A percentile compares a stretch with the other conserved stretches of the same genome.
These are phyloP conservation scores for Yoshiicerus persimilis DNA, from an alignment of 1,140 invertebrate genomes.

Conservation along the genomic window DNA sequence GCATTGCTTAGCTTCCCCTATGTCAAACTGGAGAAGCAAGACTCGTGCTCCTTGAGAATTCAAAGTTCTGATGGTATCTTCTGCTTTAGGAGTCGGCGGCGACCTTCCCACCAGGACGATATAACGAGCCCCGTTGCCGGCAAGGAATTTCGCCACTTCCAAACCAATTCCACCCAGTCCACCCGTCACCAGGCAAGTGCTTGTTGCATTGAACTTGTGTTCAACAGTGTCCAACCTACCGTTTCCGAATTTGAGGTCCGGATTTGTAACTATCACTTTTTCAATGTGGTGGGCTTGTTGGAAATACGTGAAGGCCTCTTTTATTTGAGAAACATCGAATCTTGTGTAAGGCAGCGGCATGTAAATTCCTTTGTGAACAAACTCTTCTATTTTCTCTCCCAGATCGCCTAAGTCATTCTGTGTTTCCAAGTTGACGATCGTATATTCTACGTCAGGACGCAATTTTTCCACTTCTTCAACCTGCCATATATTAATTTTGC, in stretches of 20 bases:
- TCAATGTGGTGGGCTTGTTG: constrained; percentile 23
- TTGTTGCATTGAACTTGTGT: constrained; percentile 2
- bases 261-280: constrained; percentile 17
- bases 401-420: neutral
- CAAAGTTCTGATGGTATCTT: neutral
- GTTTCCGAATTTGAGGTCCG: neutral
- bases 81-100: neutral
- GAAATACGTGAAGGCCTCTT: constrained; percentile 23
- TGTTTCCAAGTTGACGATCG: neutral
- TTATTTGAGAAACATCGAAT: neutral
- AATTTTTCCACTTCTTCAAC: constrained; percentile 25
- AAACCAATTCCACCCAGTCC: constrained; percentile 38
- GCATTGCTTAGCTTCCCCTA: constrained; percentile 22
- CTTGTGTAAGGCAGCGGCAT: neutral
- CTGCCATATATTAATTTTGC: constrained; percentile 37
- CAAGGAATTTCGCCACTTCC: constrained; percentile 34
- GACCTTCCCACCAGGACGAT: constrained; percentile 25
- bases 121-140: constrained; percentile 1
- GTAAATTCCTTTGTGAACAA: neutral
- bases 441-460: constrained; percentile 19
- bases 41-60: neutral
- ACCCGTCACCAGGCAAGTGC: constrained; percentile 32
- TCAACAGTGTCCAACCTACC: neutral
- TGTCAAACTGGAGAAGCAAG: neutral
- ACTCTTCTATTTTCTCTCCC: neutral